Conservation (phyloP, 2,888 invertebrate species). For the Frankliniella intonsa region DNA sequence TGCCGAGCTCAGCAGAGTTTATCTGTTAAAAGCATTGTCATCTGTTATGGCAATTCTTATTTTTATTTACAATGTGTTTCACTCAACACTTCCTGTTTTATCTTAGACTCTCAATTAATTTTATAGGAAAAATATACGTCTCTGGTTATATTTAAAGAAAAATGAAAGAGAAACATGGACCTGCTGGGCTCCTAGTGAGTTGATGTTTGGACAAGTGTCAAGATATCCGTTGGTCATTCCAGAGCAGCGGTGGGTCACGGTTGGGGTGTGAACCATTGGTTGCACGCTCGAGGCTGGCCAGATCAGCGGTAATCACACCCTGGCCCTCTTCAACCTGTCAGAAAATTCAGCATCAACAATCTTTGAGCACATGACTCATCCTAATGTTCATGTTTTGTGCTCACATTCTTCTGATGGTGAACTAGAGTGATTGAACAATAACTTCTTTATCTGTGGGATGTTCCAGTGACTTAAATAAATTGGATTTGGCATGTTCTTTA, state of each 20-base stretch:
- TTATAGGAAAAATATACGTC: not conserved
- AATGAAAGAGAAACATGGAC: not conserved
- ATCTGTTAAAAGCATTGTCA: not conserved
- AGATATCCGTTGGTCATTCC: slow-evolving; percentile 39
- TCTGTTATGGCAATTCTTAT: not conserved
- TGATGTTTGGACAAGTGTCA: slow-evolving; percentile 35
- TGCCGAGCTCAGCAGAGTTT: slow-evolving; percentile 10
- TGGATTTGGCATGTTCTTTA: not conserved
- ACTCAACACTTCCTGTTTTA: not conserved
- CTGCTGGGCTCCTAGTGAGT: slow-evolving; percentile 28
- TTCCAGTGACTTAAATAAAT: not conserved
- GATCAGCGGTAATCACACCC: slow-evolving; percentile 38
- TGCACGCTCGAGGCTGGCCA: slow-evolving; percentile 38
- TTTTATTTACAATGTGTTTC: not conserved
- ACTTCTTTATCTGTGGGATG: slow-evolving; percentile 6
- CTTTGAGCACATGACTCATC: slow-evolving; percentile 1
- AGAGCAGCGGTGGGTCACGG: slow-evolving; percentile 41
- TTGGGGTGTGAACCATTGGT: slow-evolving; percentile 41
- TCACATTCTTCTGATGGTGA: not conserved
- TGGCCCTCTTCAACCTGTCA: slow-evolving; percentile 30
- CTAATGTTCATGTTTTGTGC: slow-evolving; percentile 12
- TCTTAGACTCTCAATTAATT: not conserved
- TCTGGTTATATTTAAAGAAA: too few species aligned
- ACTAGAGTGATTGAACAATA: slow-evolving; percentile 21
- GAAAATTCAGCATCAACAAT: not conserved